These are phyloP conservation scores for Calliphora vomitoria DNA, from an alignment of 2,888 invertebrate species.

Conservation along the genomic window DNA sequence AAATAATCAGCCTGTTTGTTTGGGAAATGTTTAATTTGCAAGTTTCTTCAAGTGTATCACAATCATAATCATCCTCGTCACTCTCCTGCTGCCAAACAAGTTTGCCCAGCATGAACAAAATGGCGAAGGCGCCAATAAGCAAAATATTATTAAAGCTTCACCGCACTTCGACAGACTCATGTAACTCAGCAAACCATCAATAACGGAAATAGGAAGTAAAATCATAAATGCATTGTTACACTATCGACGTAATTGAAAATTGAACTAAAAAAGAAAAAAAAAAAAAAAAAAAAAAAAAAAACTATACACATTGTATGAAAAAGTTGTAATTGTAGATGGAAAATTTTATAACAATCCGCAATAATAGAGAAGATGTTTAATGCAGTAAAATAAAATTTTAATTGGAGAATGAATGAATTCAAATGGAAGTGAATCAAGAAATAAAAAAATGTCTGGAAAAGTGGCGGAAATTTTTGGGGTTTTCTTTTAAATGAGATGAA, in stretches of 20 bases:
- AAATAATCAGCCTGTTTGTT: constrained; percentile 56
- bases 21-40: constrained; percentile 64
- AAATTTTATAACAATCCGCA: constrained; percentile 54
- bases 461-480: constrained; percentile 6
- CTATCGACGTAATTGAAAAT: constrained; percentile 62
- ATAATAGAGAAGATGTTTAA: constrained; percentile 60
- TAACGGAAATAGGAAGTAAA: constrained; percentile 68
- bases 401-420: constrained; percentile 62
- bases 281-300: not conserved
- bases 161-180: constrained; percentile 31
- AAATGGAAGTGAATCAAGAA: constrained; percentile 20
- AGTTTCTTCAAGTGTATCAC: constrained; percentile 62
- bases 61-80: constrained; percentile 57
- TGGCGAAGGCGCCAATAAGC: constrained; percentile 59
- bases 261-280: constrained; percentile 26
- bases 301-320: not conserved
- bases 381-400: constrained; percentile 68
- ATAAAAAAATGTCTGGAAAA: constrained; percentile 28
- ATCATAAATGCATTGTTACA: constrained; percentile 66
- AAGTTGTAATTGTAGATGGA: constrained; percentile 55
- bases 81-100: not conserved
- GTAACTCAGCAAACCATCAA: constrained; percentile 46
- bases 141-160: constrained; percentile 61
- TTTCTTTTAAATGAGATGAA: not conserved
- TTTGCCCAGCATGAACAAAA: not conserved